Conservation (phyloP, 2,113 vertebrate genomes). For the Micromys minutus region DNA sequence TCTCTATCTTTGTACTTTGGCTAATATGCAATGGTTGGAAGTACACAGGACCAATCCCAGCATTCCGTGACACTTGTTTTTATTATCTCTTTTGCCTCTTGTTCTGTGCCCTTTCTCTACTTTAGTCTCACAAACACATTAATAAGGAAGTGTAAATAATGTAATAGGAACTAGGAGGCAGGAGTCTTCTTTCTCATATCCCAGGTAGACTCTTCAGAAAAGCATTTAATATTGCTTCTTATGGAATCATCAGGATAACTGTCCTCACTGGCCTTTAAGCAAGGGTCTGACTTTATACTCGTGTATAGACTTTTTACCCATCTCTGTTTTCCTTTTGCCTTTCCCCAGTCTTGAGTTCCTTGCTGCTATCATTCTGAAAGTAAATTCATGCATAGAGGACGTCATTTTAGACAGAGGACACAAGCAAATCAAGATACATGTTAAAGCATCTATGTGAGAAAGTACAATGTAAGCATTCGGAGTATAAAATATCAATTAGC, state of each 20-base stretch:
- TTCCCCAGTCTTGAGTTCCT: neutral
- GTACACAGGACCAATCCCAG: neutral
- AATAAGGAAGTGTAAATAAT: neutral
- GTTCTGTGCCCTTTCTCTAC: neutral
- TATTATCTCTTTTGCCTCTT: neutral
- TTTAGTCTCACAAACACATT: neutral
- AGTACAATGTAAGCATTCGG: slow-evolving; percentile 2
- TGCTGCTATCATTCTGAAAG: neutral
- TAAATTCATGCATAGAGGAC: neutral
- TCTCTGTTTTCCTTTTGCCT: neutral
- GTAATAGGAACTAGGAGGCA: neutral
- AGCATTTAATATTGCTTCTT: neutral
- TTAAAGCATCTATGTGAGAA: slow-evolving; percentile 4
- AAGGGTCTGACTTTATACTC: neutral
- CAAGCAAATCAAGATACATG: neutral
- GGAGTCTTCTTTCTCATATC: neutral
- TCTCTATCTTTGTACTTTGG: neutral
- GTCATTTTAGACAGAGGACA: neutral
- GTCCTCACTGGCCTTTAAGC: neutral
- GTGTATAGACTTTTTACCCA: neutral
- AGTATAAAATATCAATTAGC: neutral
- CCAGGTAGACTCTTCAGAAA: neutral
- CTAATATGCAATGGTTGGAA: neutral
- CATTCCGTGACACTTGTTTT: neutral
- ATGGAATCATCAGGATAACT: neutral